These are phyloP conservation scores for Lissonota sp. DNA, from an alignment of 2,888 invertebrate genomes.

Conservation along the genomic window DNA sequence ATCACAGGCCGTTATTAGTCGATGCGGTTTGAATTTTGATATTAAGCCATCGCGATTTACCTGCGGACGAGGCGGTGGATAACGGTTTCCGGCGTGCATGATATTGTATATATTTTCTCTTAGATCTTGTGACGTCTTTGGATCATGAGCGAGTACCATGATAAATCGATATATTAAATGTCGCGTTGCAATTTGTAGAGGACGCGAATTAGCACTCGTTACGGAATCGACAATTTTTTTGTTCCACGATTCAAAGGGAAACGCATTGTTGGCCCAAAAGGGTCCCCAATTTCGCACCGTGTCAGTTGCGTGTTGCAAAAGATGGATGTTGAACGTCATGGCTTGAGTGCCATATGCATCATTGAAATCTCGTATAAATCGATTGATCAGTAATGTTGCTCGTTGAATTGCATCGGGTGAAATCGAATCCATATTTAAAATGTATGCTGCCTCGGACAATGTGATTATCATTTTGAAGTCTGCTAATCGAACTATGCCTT, in stretches of 20 bases:
- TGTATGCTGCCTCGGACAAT: conserved; percentile 28
- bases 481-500: conserved; percentile 17
- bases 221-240: conserved; percentile 51
- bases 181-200: conserved; percentile 41
- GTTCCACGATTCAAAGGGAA: conserved; percentile 53
- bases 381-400: conserved; percentile 8
- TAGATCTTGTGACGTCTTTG: neutral
- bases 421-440: conserved; percentile 37
- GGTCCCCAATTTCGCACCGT: conserved; percentile 54
- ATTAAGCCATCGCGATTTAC: too few species aligned
- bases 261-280: conserved; percentile 47
- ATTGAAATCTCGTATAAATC: conserved; percentile 28
- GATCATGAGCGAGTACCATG: conserved; percentile 3
- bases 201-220: conserved; percentile 31
- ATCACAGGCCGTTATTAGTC: too few species aligned
- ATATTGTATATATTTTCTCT: conserved; percentile 3
- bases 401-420: neutral
- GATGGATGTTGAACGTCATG: conserved; percentile 48
- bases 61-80: too few species aligned
- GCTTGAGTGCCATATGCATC: conserved; percentile 1
- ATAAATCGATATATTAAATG: conserved; percentile 43
- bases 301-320: conserved; percentile 32
- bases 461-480: conserved; percentile 19
- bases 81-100: neutral
- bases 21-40: too few species aligned